phyloP scores from a whole-genome alignment of 2,888 invertebrate species.

The Eulithis testata region DNA sequence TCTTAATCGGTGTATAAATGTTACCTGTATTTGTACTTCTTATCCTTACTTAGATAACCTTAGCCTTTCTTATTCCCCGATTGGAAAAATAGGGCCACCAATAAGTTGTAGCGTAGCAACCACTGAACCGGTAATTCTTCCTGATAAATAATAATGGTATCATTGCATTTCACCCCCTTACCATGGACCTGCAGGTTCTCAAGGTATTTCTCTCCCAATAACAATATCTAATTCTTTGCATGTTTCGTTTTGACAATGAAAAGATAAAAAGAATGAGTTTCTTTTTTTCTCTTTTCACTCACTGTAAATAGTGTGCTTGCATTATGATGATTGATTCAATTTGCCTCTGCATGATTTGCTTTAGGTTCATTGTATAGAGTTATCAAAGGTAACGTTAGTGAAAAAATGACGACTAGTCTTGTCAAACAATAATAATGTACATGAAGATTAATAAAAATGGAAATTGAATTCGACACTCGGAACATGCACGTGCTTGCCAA shows the following conservation, averaged over 20 bases:
- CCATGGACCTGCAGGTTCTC: conserved; percentile 85
- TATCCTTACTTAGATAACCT: conserved; percentile 64
- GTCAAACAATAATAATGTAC: conserved; percentile 44
- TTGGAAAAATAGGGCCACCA: conserved; percentile 73
- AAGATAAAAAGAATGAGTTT: conserved; percentile 45
- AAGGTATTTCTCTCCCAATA: conserved; percentile 84
- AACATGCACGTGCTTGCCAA: conserved; percentile 66
- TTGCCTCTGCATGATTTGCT: conserved; percentile 66
- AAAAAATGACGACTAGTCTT: conserved; percentile 40
- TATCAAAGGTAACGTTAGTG: conserved; percentile 30
- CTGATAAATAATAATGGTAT: conserved; percentile 80
- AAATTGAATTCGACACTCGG: conserved; percentile 48
- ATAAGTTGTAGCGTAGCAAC: conserved; percentile 61
- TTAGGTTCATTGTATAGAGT: conserved; percentile 38
- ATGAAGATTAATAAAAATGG: conserved; percentile 43
- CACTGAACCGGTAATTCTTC: conserved; percentile 61
- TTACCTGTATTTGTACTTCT: conserved; percentile 74
- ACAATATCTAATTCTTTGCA: conserved; percentile 78
- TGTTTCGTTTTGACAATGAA: conserved; percentile 63
- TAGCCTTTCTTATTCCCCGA: conserved; percentile 62
- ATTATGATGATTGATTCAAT: conserved; percentile 47
- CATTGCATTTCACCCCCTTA: conserved; percentile 82
- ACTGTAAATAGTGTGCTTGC: conserved; percentile 68
- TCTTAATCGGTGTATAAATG: conserved; percentile 76
- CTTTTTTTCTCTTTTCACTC: conserved; percentile 54